Evolutionary conservation across 2,113 vertebrate species (phyloP).

Genomic region (Elaphurus davidianus): DNA sequence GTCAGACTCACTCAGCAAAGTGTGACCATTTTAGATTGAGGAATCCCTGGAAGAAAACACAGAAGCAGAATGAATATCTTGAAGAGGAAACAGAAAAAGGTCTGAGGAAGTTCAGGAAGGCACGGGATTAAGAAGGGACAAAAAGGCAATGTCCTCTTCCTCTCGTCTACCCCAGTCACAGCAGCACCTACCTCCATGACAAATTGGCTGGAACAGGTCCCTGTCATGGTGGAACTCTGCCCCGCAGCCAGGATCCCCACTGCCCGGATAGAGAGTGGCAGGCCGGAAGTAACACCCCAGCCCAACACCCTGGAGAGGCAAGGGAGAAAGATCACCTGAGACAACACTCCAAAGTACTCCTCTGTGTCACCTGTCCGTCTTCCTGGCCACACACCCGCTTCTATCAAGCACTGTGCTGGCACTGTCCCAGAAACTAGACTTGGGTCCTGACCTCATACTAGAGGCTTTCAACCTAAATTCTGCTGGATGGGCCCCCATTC

Average conservation of each 20-base stretch:
- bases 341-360: background rate
- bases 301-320: constrained; percentile 85
- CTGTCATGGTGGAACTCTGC: too few relatives aligned
- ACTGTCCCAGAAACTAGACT: background rate
- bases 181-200: too few relatives aligned
- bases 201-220: too few relatives aligned
- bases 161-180: fast-evolving
- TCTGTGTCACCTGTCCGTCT: background rate
- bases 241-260: constrained; percentile 91
- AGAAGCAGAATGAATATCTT: background rate
- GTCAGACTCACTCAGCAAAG: constrained; percentile 85
- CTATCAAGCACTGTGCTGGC: background rate
- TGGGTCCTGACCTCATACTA: background rate
- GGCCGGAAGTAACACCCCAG: constrained; percentile 96
- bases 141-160: background rate
- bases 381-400: background rate
- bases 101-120: background rate
- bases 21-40: constrained; percentile 94
- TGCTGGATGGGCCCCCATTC: background rate
- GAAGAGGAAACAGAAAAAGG: background rate
- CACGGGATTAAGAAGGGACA: background rate
- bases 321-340: too few relatives aligned
- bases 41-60: constrained; percentile 85
- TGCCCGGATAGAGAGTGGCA: constrained; percentile 95
- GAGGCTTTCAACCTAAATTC: background rate